Percentiles rank a stretch among this genome's conserved stretches.
phyloP scores from a whole-genome alignment of 2,113 vertebrate species.

The Galemys pyrenaicus region DNA sequence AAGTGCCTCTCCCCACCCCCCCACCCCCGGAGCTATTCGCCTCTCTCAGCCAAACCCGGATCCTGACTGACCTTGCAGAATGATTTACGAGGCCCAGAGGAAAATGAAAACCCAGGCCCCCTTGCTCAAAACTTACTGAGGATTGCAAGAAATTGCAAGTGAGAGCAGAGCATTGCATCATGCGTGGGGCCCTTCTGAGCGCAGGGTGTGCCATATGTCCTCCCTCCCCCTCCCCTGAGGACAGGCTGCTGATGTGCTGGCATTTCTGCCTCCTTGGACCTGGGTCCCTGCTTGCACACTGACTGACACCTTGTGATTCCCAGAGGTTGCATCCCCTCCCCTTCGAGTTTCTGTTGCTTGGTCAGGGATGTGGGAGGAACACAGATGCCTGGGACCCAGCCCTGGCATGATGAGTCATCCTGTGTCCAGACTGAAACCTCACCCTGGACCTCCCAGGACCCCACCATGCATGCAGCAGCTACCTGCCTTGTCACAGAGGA shows the following conservation, averaged over 20 bases:
- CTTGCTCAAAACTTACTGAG: neutral
- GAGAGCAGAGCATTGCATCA: neutral
- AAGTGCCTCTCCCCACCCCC: neutral
- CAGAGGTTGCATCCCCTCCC: neutral
- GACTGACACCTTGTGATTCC: neutral
- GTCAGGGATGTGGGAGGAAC: neutral
- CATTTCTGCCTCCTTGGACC: neutral
- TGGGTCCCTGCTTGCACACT: neutral
- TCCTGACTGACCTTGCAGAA: neutral
- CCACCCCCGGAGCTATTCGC: too few relatives aligned
- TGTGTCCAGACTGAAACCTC: neutral
- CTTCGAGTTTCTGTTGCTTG: slow-evolving; percentile 73
- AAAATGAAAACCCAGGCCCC: neutral
- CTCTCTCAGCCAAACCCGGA: neutral
- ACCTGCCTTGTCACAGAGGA: neutral
- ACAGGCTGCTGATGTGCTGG: neutral
- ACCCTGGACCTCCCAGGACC: neutral
- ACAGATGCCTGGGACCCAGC: neutral
- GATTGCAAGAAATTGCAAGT: neutral
- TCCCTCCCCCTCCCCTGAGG: neutral
- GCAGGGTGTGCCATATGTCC: neutral
- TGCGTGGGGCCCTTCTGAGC: neutral
- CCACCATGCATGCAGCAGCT: neutral
- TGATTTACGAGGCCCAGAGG: neutral
- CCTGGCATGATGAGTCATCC: neutral